Conservation (phyloP, 1,140 invertebrate genomes). For the Holotrichia oblita region DNA sequence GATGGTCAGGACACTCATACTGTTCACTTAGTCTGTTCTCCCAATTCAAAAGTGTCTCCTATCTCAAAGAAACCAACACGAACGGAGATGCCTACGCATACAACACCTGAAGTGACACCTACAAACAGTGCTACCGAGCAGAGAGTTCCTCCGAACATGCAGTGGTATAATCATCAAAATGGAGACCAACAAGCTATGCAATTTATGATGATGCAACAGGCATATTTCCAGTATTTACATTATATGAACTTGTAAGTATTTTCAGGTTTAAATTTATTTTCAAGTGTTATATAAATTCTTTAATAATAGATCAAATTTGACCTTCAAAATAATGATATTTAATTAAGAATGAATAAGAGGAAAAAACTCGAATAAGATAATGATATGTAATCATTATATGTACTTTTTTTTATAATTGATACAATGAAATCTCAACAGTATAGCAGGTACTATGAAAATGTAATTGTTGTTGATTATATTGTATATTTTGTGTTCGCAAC, state of each 20-base stretch:
- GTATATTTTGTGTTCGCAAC: too few species aligned
- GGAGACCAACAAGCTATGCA: conserved; percentile 64
- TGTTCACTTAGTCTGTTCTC: conserved; percentile 83
- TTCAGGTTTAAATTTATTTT: neutral
- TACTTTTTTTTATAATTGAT: too few species aligned
- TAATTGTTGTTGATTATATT: too few species aligned
- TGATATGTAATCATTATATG: too few species aligned
- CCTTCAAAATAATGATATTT: neutral
- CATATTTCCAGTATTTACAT: conserved; percentile 86
- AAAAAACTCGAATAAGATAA: too few species aligned
- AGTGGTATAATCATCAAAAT: conserved; percentile 38
- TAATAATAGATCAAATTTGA: neutral
- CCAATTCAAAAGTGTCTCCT: conserved; percentile 48
- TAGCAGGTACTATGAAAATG: too few species aligned
- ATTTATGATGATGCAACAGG: conserved; percentile 82
- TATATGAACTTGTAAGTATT: conserved; percentile 77
- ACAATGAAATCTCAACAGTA: too few species aligned
- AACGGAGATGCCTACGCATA: conserved; percentile 44
- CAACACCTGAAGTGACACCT: conserved; percentile 25
- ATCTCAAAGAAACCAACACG: conserved; percentile 31
- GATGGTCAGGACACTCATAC: conserved; percentile 79
- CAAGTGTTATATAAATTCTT: neutral
- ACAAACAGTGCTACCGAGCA: conserved; percentile 22
- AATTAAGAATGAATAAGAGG: too few species aligned
- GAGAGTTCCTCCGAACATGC: conserved; percentile 41